phyloP scores from a whole-genome alignment of 2,797 vertebrate species.

The Lutjanus campechanus region DNA sequence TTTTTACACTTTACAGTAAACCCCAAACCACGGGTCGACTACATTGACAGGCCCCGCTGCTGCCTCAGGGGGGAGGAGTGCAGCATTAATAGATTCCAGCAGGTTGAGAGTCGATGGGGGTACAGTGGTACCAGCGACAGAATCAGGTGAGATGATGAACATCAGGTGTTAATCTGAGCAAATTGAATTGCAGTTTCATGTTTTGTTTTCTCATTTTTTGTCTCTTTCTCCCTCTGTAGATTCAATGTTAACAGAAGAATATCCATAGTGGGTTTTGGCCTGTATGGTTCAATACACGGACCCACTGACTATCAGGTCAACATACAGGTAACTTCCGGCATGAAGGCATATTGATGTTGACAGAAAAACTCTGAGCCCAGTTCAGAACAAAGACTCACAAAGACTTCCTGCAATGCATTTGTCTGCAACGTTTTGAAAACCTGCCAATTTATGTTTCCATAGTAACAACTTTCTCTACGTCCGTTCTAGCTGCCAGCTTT shows the following conservation, averaged over 20 bases:
- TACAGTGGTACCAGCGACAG: constrained; percentile 99
- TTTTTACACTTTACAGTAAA: constrained; percentile 99
- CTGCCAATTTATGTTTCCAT: too few relatives aligned
- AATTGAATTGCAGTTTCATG: neutral
- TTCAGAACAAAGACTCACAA: too few relatives aligned
- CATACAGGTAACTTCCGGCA: constrained; percentile 90
- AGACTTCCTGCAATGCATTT: too few relatives aligned
- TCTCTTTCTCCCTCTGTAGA: constrained; percentile 78
- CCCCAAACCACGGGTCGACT: constrained; percentile 98
- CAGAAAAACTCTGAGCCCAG: too few relatives aligned
- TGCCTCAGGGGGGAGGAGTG: constrained; percentile 97
- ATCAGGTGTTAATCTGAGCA: neutral
- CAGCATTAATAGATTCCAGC: constrained; percentile 98
- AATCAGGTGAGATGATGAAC: constrained; percentile 88
- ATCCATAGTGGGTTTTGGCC: constrained; percentile 96
- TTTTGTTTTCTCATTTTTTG: neutral
- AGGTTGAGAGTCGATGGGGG: constrained; percentile 99
- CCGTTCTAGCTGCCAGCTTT: too few relatives aligned
- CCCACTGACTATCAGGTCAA: constrained; percentile 99
- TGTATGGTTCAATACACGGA: constrained; percentile 98
- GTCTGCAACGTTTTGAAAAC: too few relatives aligned
- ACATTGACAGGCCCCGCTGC: constrained; percentile 97
- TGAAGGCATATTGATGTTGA: too few relatives aligned
- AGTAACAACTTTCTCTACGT: too few relatives aligned
- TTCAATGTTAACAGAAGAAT: constrained; percentile 97